Percentiles rank a stretch among this genome's conserved stretches.
phyloP scores from a whole-genome alignment of 2,888 invertebrate species.

The Lucinisca nassula region DNA sequence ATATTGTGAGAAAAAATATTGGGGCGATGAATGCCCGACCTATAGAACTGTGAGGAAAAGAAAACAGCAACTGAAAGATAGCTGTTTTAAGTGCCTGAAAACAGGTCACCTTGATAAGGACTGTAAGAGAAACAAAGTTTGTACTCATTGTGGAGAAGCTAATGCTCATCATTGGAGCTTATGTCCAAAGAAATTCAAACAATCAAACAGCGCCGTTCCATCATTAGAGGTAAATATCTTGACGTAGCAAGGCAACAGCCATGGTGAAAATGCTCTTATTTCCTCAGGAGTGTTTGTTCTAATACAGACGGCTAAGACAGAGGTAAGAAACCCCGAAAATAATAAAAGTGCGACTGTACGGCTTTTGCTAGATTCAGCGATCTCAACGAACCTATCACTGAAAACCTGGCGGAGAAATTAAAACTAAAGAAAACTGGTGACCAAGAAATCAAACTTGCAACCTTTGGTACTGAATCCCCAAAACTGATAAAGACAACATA shows the following conservation, averaged over 20 bases:
- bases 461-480: too few relatives aligned
- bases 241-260: neutral
- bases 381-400: constrained; percentile 39
- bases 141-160: constrained; percentile 35
- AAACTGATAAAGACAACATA: too few relatives aligned
- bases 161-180: constrained; percentile 45
- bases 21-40: constrained; percentile 29
- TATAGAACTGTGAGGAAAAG: constrained; percentile 30
- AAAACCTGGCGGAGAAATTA: neutral
- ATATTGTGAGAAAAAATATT: constrained; percentile 12
- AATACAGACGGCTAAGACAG: constrained; percentile 27
- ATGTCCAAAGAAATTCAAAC: constrained; percentile 27
- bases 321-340: neutral
- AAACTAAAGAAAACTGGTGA: neutral
- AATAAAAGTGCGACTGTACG: neutral
- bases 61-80: constrained; percentile 25
- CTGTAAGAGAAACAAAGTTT: constrained; percentile 26
- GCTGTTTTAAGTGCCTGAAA: constrained; percentile 42
- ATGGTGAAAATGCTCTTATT: constrained; percentile 25
- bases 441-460: constrained; percentile 17
- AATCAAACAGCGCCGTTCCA: neutral
- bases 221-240: neutral
- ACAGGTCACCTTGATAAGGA: constrained; percentile 18
- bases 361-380: constrained; percentile 31
- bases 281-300: constrained; percentile 27